Conservation (phyloP, 2,888 invertebrate genomes). For the Acleris literana region DNA sequence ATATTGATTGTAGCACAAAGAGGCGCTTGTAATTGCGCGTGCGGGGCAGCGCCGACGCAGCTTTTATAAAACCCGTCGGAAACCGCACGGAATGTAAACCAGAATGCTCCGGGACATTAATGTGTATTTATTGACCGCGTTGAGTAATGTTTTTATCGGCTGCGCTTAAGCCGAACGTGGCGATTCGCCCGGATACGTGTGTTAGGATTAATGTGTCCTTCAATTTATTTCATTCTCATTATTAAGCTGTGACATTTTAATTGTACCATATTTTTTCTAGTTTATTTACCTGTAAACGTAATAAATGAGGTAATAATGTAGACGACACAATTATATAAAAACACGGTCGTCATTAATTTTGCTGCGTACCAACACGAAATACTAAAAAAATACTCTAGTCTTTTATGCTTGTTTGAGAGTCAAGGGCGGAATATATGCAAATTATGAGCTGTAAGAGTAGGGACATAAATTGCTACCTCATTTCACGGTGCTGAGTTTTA, state of each 20-base stretch:
- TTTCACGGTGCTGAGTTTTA: background rate
- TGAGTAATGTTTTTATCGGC: conserved; percentile 82
- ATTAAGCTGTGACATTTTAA: conserved; percentile 51
- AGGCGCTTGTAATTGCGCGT: conserved; percentile 81
- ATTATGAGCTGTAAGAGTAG: background rate
- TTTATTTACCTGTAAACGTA: conserved; percentile 47
- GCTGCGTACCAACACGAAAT: conserved; percentile 14
- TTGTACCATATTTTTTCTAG: conserved; percentile 47
- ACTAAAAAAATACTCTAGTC: conserved; percentile 4
- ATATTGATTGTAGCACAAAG: conserved; percentile 77
- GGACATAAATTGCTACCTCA: background rate
- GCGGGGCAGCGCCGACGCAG: conserved; percentile 65
- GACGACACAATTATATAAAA: conserved; percentile 21
- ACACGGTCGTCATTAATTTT: conserved; percentile 14
- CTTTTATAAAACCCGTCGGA: conserved; percentile 81
- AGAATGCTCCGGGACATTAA: conserved; percentile 80
- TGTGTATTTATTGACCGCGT: conserved; percentile 82
- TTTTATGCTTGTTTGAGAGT: conserved; percentile 5
- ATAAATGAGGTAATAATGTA: conserved; percentile 35
- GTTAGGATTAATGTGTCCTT: conserved; percentile 53
- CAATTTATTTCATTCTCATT: conserved; percentile 50
- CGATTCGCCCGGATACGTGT: conserved; percentile 64
- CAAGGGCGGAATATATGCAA: conserved; percentile 18
- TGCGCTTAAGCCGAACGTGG: conserved; percentile 64
- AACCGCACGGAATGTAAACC: conserved; percentile 82